These are phyloP conservation scores for Drosophila pseudoobscura DNA, from an alignment of 1,140 invertebrate species.

Conservation along the genomic window DNA sequence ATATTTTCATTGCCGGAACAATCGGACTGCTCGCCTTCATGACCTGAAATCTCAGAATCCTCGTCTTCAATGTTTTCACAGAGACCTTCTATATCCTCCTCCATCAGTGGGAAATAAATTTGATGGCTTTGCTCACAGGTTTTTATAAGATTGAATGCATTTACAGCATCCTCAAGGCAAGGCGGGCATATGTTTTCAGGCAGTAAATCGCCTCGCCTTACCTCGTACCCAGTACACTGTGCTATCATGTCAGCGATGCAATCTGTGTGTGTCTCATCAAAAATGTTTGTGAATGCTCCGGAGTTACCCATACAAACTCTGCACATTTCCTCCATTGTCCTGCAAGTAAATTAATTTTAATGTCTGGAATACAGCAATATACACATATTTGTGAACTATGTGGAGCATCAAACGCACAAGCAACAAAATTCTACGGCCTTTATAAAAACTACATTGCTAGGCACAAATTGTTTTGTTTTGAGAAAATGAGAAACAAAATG, in stretches of 20 bases:
- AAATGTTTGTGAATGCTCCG: not conserved
- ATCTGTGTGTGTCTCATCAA: not conserved
- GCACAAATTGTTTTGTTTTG: no score
- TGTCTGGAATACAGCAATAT: no score
- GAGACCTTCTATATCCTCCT: not conserved
- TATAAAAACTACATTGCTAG: no score
- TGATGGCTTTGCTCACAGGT: not conserved
- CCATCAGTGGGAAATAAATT: not conserved
- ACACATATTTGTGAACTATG: no score
- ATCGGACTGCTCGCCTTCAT: no score
- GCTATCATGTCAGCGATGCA: not conserved
- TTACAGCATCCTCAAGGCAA: not conserved
- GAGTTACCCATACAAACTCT: not conserved
- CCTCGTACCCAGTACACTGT: not conserved
- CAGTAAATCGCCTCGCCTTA: not conserved
- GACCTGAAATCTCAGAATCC: no score
- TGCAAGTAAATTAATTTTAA: not conserved
- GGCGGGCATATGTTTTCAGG: not conserved
- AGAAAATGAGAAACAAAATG: no score
- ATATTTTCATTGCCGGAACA: no score
- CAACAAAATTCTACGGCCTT: no score
- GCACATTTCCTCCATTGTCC: not conserved
- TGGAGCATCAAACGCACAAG: no score
- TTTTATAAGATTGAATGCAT: not conserved
- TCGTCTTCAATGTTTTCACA: no score